Conservation (phyloP, 2,888 invertebrate genomes). For the Ophion costatus region DNA sequence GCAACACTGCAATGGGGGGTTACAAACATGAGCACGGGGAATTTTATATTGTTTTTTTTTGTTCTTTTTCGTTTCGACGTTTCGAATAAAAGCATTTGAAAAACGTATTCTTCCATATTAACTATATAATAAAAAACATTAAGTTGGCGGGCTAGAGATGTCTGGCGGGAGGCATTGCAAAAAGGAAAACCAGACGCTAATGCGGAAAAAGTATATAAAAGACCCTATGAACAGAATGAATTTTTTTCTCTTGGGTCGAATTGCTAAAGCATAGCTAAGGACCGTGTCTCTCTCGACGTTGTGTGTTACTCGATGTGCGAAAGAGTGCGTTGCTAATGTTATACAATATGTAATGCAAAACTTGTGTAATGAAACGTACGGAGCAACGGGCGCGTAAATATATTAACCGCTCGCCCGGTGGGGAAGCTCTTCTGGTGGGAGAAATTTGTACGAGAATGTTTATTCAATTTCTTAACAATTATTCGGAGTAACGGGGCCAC, state of each 20-base stretch:
- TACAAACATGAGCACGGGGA: neutral
- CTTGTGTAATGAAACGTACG: slow-evolving; percentile 49
- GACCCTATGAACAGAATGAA: neutral
- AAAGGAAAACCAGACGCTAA: neutral
- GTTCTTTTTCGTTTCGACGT: too few relatives aligned
- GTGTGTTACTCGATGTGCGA: slow-evolving; percentile 4
- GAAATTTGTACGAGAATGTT: slow-evolving; percentile 53
- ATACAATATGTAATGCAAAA: slow-evolving; percentile 49
- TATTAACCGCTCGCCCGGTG: neutral
- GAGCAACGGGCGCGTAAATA: slow-evolving; percentile 5
- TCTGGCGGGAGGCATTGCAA: neutral
- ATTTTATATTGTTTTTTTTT: too few relatives aligned
- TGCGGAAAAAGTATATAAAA: neutral
- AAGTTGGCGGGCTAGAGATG: slow-evolving; percentile 6
- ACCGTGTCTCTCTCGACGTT: slow-evolving; percentile 29
- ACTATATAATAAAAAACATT: too few relatives aligned
- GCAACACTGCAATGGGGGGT: too few relatives aligned
- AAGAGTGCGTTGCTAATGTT: slow-evolving; percentile 35
- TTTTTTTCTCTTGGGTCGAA: slow-evolving; percentile 3
- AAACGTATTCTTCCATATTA: too few relatives aligned
- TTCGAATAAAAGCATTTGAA: too few relatives aligned
- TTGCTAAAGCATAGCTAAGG: neutral
- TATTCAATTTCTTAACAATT: slow-evolving; percentile 68
- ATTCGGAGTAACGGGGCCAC: slow-evolving; percentile 69
- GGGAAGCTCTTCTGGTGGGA: neutral